Evolutionary conservation across 2,888 invertebrate genomes (phyloP).

Genomic region (Calameuta filiformis): DNA sequence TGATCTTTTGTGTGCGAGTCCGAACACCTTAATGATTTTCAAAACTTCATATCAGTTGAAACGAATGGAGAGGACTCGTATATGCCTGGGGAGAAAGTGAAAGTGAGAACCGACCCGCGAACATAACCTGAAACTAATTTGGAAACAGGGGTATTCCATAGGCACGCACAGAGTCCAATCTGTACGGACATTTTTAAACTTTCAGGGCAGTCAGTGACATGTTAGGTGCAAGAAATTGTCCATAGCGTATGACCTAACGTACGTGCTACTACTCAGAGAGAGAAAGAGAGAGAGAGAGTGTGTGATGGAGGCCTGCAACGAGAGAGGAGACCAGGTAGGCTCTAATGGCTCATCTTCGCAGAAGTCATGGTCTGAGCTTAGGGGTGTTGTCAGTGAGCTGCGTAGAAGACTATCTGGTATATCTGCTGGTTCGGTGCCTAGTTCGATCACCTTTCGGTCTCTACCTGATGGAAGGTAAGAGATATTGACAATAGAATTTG

Average conservation of each 20-base stretch:
- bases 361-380: conserved; percentile 82
- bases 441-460: conserved; percentile 83
- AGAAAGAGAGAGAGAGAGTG: background rate
- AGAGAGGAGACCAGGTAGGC: conserved; percentile 32
- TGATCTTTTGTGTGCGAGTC: background rate
- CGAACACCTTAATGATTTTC: background rate
- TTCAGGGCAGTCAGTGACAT: conserved; percentile 19
- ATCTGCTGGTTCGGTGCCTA: conserved; percentile 82
- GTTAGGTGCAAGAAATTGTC: conserved; percentile 12
- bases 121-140: conserved; percentile 43
- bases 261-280: background rate
- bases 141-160: background rate
- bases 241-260: conserved; percentile 22
- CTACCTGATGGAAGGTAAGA: conserved; percentile 75
- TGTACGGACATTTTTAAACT: conserved; percentile 11
- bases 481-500: background rate
- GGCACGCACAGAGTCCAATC: background rate
- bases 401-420: conserved; percentile 81
- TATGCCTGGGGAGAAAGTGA: conserved; percentile 40
- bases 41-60: background rate
- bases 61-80: conserved; percentile 29
- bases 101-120: conserved; percentile 31
- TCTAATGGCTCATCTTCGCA: conserved; percentile 18
- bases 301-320: conserved; percentile 46
- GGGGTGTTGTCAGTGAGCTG: conserved; percentile 83